Base-by-base conservation (phyloP, 2,113 vertebrate species). In the Ictidomys tridecemlineatus region DNA sequence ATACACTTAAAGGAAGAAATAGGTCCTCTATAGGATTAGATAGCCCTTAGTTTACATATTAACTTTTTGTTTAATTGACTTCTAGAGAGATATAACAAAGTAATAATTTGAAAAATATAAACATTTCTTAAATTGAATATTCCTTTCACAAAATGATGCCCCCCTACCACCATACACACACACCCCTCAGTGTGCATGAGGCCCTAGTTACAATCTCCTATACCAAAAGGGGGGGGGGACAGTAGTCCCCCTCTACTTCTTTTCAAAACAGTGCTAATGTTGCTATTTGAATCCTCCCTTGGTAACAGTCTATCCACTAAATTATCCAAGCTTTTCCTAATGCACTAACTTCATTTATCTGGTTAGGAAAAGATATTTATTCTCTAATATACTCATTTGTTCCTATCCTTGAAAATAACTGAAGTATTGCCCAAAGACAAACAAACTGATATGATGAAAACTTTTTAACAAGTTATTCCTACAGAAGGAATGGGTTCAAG, bases 251-350 rank as follows among this genome's bases (percentile, higher is more conserved):
- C 53, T 48, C 51, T 12, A 24, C 61, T 90, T 88, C 56, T 67
- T 94, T 95, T 93, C 48, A 67, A 82, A 94, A 85, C 22, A 97
- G 32, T 82, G 20, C 58, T 37, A 45, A 78, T 12, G 48, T 32
- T 92, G 26, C 28, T 87, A 51, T 79, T 34, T 92, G 56, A 90
- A 76, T 28, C 22, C 37, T 77, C 87, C n/a, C 26, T 83, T 73
- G 3, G 17, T 58, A 72, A 92, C 1, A 88, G 17, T 63, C 51
- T 87, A 26, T 5, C 42, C 51, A 58, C 18, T 37, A 70, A 65
- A 58, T 90, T 58, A 90, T 34, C 28, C 88, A 88, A 39, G 12
- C 10, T 91, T 88, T 69, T 76, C 34, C 73, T 58, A 85, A 7
- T 39, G 88, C n/a, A 45, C 34, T 51, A 76, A 91, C 26, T 76